phyloP scores from a whole-genome alignment of 2,888 invertebrate species.

The Zele albiditarsus region DNA sequence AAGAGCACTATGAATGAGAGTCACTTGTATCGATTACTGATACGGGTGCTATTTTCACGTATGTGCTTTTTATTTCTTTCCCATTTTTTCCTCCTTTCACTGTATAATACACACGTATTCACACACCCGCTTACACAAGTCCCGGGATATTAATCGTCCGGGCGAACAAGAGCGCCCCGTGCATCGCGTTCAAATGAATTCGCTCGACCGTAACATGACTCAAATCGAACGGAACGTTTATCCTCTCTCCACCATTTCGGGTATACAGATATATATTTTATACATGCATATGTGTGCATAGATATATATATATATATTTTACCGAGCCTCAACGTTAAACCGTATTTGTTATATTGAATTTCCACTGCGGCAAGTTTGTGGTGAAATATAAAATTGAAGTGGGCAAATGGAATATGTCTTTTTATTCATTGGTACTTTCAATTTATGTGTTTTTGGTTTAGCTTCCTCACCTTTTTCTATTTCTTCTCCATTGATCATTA shows the following conservation, averaged over 20 bases:
- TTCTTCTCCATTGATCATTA: neutral
- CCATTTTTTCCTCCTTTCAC: constrained; percentile 28
- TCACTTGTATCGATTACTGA: constrained; percentile 50
- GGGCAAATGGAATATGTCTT: neutral
- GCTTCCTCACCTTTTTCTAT: neutral
- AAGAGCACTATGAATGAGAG: constrained; percentile 37
- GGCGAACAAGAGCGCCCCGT: constrained; percentile 51
- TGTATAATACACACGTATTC: constrained; percentile 28
- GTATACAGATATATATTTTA: constrained; percentile 3
- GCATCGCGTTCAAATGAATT: constrained; percentile 40
- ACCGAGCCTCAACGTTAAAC: neutral
- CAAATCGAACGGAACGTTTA: constrained; percentile 42
- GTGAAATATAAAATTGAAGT: constrained; percentile 13
- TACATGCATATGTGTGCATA: neutral
- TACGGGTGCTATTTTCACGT: constrained; percentile 39
- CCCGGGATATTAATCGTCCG: constrained; percentile 59
- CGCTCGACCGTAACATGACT: constrained; percentile 32
- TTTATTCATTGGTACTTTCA: neutral
- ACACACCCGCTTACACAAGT: constrained; percentile 44
- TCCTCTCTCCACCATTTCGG: constrained; percentile 18
- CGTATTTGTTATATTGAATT: constrained; percentile 23
- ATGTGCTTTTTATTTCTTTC: constrained; percentile 38
- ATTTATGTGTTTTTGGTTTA: neutral
- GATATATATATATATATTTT: neutral
- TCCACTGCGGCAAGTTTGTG: constrained; percentile 5